Percentiles rank a stretch among this genome's conserved stretches.
Conservation (phyloP, 1,140 invertebrate species). For the Calephelis nemesis region DNA sequence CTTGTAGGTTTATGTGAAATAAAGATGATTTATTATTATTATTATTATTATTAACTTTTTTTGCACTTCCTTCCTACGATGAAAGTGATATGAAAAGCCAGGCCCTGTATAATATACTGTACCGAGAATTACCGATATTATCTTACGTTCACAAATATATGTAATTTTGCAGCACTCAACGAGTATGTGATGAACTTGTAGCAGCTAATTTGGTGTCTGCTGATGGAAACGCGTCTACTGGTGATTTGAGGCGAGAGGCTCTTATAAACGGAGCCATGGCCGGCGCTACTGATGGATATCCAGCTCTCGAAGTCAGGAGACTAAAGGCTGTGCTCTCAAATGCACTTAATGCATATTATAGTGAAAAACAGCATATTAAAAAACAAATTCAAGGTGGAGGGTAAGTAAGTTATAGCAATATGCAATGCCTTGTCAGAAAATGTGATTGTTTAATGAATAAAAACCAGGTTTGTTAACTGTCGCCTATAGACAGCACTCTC, state of each 20-base stretch:
- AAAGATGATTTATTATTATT: too few relatives aligned
- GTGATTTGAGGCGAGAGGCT: conserved; percentile 61
- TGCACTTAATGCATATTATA: conserved; percentile 93
- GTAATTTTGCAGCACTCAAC: conserved; percentile 56
- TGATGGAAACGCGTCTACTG: conserved; percentile 49
- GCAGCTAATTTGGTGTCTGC: conserved; percentile 59
- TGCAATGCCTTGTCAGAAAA: too few relatives aligned
- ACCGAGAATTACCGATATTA: too few relatives aligned
- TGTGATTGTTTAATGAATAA: too few relatives aligned
- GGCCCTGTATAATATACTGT: too few relatives aligned
- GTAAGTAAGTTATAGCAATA: conserved; percentile 44
- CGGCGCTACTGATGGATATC: conserved; percentile 63
- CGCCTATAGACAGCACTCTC: too few relatives aligned
- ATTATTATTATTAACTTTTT: too few relatives aligned
- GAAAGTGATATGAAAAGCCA: too few relatives aligned
- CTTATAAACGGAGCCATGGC: conserved; percentile 69
- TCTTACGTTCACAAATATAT: background rate
- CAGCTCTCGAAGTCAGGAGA: conserved; percentile 54
- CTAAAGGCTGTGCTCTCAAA: conserved; percentile 67
- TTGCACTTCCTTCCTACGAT: too few relatives aligned
- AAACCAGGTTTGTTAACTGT: background rate
- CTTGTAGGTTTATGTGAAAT: too few relatives aligned
- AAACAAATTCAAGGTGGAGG: conserved; percentile 85
- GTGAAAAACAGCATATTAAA: conserved; percentile 96
- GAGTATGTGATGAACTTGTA: conserved; percentile 67